Conservation (phyloP, 2,888 invertebrate species). For the Ectemnius lituratus region DNA sequence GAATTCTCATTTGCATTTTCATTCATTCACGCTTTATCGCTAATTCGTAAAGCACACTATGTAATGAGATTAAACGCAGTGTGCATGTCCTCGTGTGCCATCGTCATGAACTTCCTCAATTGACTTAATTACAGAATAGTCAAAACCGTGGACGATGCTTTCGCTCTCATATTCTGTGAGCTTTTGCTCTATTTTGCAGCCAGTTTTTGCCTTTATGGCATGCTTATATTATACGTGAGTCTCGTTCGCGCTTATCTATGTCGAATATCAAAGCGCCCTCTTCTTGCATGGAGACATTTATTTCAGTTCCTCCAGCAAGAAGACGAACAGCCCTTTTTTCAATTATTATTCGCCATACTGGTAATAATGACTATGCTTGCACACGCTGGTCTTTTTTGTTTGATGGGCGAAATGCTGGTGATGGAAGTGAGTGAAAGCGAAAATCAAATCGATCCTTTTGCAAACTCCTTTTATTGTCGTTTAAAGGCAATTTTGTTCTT, state of each 20-base stretch:
- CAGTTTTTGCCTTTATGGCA: conserved; percentile 18
- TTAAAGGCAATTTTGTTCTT: conserved; percentile 9
- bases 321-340: not conserved
- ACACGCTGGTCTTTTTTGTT: conserved; percentile 7
- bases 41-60: no score
- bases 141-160: conserved; percentile 15
- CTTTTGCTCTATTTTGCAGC: conserved; percentile 10
- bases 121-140: conserved; percentile 9
- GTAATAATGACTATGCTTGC: not conserved
- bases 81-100: no score
- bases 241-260: not conserved
- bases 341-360: not conserved
- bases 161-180: conserved; percentile 19
- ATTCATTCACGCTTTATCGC: no score
- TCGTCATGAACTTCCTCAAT: no score
- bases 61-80: no score
- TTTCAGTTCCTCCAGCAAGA: not conserved
- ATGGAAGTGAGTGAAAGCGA: not conserved
- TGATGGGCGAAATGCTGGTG: conserved; percentile 11
- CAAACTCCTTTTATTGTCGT: conserved; percentile 7
- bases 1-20: no score
- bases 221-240: conserved; percentile 25
- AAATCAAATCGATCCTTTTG: not conserved
- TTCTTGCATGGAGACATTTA: not conserved
- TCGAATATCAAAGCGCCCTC: not conserved